Evolutionary conservation across 92 coral and sea anemone genomes (phyloP), one percentile per base, ranked within the genome.

Genomic region (Phymanthus crucifer): DNA sequence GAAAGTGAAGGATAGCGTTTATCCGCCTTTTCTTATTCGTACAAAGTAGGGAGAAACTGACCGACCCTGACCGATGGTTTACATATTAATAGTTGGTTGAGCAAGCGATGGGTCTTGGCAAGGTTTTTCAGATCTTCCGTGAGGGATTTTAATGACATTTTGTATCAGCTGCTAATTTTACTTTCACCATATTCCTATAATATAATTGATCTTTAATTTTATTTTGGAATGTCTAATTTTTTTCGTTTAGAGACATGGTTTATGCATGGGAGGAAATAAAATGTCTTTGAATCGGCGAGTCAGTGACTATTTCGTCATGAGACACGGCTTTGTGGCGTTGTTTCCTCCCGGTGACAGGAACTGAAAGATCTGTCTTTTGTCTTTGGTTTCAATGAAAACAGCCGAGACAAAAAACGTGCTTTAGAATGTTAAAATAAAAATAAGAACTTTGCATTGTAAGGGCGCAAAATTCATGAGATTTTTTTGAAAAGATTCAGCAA

Each of bases 281-380:
- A 23, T 54, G 27, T 54, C 64, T 54, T 54, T 54, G 64, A 21
- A 21, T 54, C 64, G 27, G 26, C 64, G n/a, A 54, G 64, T 17
- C 26, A 11, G 21, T 50, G 27, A 32, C 7, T 19, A 23, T 57
- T 11, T 57, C 21, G 29, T 61, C 6, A 61, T 61, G 33, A 54
- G 48, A 43, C 11, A 21, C 64, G 23, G 58, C 58, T 50, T 6
- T 50, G 58, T 58, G 10, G 8, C n/a, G 66, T 21, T 3, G 64
- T 11, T 54, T 54, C 64, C 64, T 19, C 64, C n/a, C 5, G 33
- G 32, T 61, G 68, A 61, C 68, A 61, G 68, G 32, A 23, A 23
- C 68, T 61, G 68, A 61, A 61, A 61, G 26, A 18, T 61, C 68
- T 61, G 36, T 61, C 36, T 61, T 61, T 61, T 24, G 68, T 61